These are phyloP conservation scores for Antheraea mylitta DNA, from an alignment of 1,140 invertebrate species.

Conservation along the genomic window DNA sequence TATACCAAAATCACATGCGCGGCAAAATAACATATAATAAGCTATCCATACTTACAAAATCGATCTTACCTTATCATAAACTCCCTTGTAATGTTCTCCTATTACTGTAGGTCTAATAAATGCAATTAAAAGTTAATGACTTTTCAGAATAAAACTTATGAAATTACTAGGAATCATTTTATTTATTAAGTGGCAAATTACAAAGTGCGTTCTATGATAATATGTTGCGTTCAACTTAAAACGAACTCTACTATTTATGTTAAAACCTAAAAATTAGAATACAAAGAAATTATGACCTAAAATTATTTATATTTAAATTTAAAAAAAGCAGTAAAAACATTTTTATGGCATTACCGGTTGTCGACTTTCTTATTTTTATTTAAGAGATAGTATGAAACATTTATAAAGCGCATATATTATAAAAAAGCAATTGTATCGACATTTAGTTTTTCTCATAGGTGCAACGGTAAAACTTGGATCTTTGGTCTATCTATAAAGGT, in stretches of 20 bases:
- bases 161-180: slow-evolving; percentile 51
- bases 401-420: slow-evolving; percentile 24
- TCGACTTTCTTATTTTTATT: slow-evolving; percentile 2
- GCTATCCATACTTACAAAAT: slow-evolving; percentile 11
- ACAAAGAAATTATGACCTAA: slow-evolving; percentile 5
- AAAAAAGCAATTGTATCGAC: slow-evolving; percentile 20
- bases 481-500: slow-evolving; percentile 24
- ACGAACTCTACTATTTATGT: neutral
- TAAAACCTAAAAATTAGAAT: neutral
- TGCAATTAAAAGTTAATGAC: slow-evolving; percentile 9
- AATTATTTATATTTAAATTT: slow-evolving; percentile 7
- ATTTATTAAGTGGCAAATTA: slow-evolving; percentile 58
- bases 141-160: slow-evolving; percentile 31
- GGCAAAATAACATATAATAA: slow-evolving; percentile 46
- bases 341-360: slow-evolving; percentile 15
- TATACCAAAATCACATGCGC: slow-evolving; percentile 34
- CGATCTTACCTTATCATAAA: slow-evolving; percentile 15
- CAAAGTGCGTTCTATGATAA: slow-evolving; percentile 30
- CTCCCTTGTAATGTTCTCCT: neutral
- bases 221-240: slow-evolving; percentile 8
- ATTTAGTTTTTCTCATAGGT: slow-evolving; percentile 12
- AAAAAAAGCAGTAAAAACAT: slow-evolving; percentile 11
- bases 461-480: slow-evolving; percentile 33
- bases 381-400: neutral
- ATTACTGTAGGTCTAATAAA: slow-evolving; percentile 15